A percentile compares a stretch with the other conserved stretches of the same genome.
Evolutionary conservation across 2,113 vertebrate species (phyloP).

Genomic region (Bettongia penicillata): DNA sequence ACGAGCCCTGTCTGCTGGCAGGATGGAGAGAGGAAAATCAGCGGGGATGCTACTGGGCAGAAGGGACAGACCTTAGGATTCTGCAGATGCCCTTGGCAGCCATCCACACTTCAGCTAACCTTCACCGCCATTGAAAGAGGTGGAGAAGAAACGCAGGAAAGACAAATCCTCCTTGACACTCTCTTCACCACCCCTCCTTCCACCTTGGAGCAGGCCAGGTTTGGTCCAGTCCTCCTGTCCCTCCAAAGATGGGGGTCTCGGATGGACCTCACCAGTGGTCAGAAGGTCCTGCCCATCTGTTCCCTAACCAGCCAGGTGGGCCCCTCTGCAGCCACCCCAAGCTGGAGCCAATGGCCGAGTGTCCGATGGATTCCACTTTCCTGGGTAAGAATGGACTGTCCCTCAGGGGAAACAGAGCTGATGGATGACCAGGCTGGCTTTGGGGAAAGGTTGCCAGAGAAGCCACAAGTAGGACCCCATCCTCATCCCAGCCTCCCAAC

Average conservation of each 20-base stretch:
- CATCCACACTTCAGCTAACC: too few species aligned
- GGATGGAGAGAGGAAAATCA: not conserved
- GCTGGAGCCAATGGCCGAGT: not conserved
- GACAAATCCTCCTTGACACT: too few species aligned
- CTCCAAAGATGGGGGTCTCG: not conserved
- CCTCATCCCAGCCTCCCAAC: too few species aligned
- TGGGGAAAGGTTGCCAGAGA: not conserved
- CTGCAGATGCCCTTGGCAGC: not conserved
- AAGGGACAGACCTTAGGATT: not conserved
- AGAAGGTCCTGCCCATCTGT: not conserved
- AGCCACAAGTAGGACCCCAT: not conserved
- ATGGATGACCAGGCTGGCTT: not conserved
- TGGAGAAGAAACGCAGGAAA: too few species aligned
- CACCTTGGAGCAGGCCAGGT: not conserved
- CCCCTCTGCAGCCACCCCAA: not conserved
- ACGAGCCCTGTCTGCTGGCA: too few species aligned
- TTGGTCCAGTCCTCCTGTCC: too few species aligned
- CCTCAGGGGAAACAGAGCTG: too few species aligned
- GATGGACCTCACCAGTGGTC: too few species aligned
- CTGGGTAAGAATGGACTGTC: not conserved
- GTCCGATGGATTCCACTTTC: not conserved
- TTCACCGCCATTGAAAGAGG: too few species aligned
- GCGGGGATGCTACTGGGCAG: not conserved
- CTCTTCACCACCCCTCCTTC: too few species aligned
- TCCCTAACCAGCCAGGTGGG: too few species aligned